Conservation (phyloP, 1,140 invertebrate genomes). For the Probaryconus sp. region DNA sequence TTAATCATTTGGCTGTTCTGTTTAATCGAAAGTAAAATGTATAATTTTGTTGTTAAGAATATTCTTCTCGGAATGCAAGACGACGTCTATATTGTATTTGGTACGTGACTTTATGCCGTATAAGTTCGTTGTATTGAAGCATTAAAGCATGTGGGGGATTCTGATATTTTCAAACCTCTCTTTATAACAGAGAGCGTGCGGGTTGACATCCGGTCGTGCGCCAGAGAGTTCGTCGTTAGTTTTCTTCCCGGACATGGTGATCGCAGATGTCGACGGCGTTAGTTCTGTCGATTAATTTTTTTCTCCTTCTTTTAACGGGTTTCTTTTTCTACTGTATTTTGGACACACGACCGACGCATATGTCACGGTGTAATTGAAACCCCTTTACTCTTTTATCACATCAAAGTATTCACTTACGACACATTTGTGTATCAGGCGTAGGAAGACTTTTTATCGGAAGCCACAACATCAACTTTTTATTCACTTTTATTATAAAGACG, state of each 20-base stretch:
- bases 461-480: no score
- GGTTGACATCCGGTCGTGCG: slow-evolving; percentile 52
- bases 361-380: slow-evolving; percentile 59
- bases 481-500: no score
- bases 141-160: slow-evolving; percentile 20
- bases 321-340: slow-evolving; percentile 40
- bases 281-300: slow-evolving; percentile 45
- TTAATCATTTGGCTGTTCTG: background rate
- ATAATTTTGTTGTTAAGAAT: slow-evolving; percentile 19
- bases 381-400: slow-evolving; percentile 28
- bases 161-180: slow-evolving; percentile 35
- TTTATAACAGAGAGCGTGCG: slow-evolving; percentile 24
- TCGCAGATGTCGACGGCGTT: slow-evolving; percentile 56
- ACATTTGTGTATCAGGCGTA: slow-evolving; percentile 13
- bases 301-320: slow-evolving; percentile 17
- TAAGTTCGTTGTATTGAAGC: background rate
- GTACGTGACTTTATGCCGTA: slow-evolving; percentile 1
- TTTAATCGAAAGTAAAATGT: background rate
- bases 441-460: background rate
- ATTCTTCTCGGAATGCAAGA: background rate
- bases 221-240: slow-evolving; percentile 51
- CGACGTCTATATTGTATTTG: background rate
- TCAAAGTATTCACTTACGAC: slow-evolving; percentile 32
- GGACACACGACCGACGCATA: slow-evolving; percentile 34
- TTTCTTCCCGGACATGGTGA: slow-evolving; percentile 58